Percentiles rank a stretch among this genome's conserved stretches.
These are phyloP conservation scores for Lordiphosa andalusiaca DNA, from an alignment of 2,888 invertebrate genomes.

Conservation along the genomic window DNA sequence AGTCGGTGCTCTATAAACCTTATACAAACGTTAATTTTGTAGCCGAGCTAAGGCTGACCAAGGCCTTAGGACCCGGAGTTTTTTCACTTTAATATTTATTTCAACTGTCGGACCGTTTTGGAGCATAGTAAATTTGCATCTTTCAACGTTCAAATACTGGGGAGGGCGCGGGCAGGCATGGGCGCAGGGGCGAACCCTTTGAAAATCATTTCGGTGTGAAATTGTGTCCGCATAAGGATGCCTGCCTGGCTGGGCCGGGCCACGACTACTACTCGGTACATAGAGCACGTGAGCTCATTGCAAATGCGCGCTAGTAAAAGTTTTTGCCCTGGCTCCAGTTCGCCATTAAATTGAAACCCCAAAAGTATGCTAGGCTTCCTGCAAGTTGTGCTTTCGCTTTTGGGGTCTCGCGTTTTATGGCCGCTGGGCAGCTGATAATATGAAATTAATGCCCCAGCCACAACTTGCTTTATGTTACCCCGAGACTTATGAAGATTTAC, in stretches of 20 bases:
- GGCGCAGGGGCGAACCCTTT: slow-evolving; percentile 33
- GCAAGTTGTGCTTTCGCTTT: slow-evolving; percentile 20
- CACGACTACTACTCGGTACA: slow-evolving; percentile 11
- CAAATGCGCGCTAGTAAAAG: slow-evolving; percentile 60
- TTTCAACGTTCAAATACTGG: slow-evolving; percentile 61
- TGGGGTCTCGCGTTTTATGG: slow-evolving; percentile 50
- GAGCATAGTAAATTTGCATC: slow-evolving; percentile 70
- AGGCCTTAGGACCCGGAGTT: slow-evolving; percentile 30
- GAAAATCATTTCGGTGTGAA: slow-evolving; percentile 69
- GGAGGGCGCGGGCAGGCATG: not conserved
- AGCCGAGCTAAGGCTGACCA: slow-evolving; percentile 34
- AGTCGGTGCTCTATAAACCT: slow-evolving; percentile 50
- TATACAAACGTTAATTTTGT: slow-evolving; percentile 68
- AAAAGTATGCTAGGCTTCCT: slow-evolving; percentile 45
- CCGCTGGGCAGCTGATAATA: slow-evolving; percentile 58
- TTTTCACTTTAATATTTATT: slow-evolving; percentile 74
- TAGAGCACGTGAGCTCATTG: slow-evolving; percentile 60
- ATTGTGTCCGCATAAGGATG: slow-evolving; percentile 58
- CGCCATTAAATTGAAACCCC: slow-evolving; percentile 62
- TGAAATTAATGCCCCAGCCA: slow-evolving; percentile 59
- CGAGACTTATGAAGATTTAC: slow-evolving; percentile 59
- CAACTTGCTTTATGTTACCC: slow-evolving; percentile 28
- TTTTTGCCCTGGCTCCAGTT: slow-evolving; percentile 26
- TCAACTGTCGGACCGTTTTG: slow-evolving; percentile 61
- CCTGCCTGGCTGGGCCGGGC: not conserved